Evolutionary conservation across 2,797 vertebrate genomes (phyloP).

Genomic region (Neosalanx taihuensis): DNA sequence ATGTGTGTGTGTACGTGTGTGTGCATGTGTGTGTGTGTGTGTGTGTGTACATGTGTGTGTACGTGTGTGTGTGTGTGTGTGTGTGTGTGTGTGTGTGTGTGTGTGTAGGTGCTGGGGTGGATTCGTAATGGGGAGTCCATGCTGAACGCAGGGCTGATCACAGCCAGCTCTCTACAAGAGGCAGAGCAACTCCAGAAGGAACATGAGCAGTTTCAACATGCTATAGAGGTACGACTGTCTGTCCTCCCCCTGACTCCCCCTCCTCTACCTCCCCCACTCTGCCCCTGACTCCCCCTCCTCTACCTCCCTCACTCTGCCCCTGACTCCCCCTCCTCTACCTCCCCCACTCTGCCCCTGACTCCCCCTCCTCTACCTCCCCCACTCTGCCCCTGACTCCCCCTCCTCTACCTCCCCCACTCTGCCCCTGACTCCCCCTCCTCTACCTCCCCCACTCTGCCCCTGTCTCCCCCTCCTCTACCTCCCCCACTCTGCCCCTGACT

Average conservation of each 20-base stretch:
- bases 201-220: constrained; percentile 97
- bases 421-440: neutral
- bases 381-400: neutral
- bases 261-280: neutral
- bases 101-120: constrained; percentile 90
- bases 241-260: neutral
- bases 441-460: neutral
- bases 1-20: too few species aligned
- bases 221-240: constrained; percentile 85
- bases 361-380: neutral
- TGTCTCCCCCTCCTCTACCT: neutral
- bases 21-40: neutral
- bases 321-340: neutral
- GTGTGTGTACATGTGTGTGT: constrained; percentile 62
- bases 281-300: neutral
- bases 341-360: neutral
- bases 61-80: constrained; percentile 47
- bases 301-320: neutral
- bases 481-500: neutral
- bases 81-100: neutral
- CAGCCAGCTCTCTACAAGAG: constrained; percentile 95
- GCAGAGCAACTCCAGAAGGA: constrained; percentile 96
- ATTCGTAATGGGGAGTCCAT: constrained; percentile 98
- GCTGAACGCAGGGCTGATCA: constrained; percentile 95
- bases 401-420: neutral